Evolutionary conservation across 35 echinoderm and acorn worm species (phyloP).

Genomic region (Lytechinus variegatus): DNA sequence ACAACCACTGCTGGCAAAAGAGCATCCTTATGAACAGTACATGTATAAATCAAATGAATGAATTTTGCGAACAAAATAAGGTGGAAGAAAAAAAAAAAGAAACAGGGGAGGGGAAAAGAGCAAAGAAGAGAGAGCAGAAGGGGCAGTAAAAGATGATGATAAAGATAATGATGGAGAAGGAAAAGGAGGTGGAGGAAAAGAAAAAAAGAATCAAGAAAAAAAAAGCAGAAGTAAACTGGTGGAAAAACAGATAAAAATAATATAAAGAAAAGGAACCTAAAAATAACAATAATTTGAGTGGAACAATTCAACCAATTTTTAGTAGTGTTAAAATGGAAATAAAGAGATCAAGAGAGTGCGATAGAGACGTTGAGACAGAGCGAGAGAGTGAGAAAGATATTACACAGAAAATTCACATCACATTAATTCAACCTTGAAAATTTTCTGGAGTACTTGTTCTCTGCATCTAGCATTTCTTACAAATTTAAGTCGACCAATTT

Average conservation of each 20-base stretch:
- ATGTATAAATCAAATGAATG: no score
- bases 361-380: neutral
- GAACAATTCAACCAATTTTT: no score
- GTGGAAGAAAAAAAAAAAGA: no score
- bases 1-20: no score
- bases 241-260: neutral
- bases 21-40: no score
- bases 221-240: neutral
- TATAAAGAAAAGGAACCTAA: neutral
- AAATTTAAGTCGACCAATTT: neutral
- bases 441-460: neutral
- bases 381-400: neutral
- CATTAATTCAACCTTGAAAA: neutral
- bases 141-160: no score
- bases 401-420: neutral
- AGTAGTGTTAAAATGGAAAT: neutral
- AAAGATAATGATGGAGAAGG: no score
- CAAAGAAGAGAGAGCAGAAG: no score
- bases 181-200: no score
- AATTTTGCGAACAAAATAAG: no score
- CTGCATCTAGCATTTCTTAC: neutral
- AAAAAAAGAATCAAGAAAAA: neutral
- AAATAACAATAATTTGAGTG: neutral
- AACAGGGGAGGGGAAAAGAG: no score
- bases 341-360: neutral